Evolutionary conservation across 2,797 vertebrate genomes (phyloP).

Genomic region (Gephyroberyx darwinii): DNA sequence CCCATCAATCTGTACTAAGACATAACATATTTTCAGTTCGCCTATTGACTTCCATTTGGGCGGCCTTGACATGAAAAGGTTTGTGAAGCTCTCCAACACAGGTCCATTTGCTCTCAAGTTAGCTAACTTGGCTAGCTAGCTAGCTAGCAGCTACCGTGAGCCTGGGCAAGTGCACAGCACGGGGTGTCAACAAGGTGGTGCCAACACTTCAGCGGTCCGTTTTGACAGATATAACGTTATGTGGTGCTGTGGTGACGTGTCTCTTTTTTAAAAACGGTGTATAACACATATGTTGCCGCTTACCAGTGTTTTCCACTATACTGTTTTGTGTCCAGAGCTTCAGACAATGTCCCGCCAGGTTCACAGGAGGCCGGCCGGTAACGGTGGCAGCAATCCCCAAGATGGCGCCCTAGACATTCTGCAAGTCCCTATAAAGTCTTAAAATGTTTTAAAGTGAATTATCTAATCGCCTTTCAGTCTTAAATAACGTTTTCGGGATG

Average conservation of each 20-base stretch:
- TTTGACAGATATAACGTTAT: not conserved
- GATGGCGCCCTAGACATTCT: conserved; percentile 51
- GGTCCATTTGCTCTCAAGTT: too few relatives aligned
- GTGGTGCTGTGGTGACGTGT: too few relatives aligned
- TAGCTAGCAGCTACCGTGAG: too few relatives aligned
- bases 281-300: not conserved
- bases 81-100: too few relatives aligned
- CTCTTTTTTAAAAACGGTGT: not conserved
- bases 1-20: too few relatives aligned
- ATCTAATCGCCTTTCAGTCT: not conserved
- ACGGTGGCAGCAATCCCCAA: conserved; percentile 32
- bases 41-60: too few relatives aligned
- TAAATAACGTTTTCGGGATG: not conserved
- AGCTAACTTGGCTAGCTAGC: too few relatives aligned
- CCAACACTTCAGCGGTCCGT: not conserved
- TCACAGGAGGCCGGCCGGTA: not conserved
- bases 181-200: too few relatives aligned
- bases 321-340: too few relatives aligned
- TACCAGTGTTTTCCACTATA: not conserved
- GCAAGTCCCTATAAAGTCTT: not conserved
- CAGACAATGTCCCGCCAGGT: not conserved
- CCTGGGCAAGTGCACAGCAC: not conserved
- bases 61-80: too few relatives aligned
- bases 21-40: too few relatives aligned
- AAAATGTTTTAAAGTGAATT: not conserved